These are phyloP conservation scores for Penaeus japonicus DNA, from an alignment of 1,140 invertebrate genomes.

Conservation along the genomic window DNA sequence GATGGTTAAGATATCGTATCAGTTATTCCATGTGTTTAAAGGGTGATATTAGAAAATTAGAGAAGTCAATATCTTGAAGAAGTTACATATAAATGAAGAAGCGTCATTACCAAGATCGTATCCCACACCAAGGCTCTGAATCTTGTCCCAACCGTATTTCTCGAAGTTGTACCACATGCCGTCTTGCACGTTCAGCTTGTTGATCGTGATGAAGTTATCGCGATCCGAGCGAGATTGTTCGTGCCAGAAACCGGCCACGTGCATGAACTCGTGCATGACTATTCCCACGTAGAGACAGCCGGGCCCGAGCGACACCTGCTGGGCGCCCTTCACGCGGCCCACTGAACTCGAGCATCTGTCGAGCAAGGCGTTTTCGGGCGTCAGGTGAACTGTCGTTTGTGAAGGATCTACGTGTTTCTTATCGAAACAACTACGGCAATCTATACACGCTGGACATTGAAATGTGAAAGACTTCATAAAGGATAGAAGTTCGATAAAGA, in stretches of 20 bases:
- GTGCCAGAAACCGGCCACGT: slow-evolving; percentile 64
- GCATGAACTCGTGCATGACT: slow-evolving; percentile 65
- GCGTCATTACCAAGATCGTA: slow-evolving; percentile 62
- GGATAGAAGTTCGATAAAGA: too few relatives aligned
- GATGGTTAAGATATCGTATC: too few relatives aligned
- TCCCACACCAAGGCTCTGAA: slow-evolving; percentile 64
- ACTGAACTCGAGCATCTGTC: slow-evolving; percentile 69
- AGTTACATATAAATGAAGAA: not conserved
- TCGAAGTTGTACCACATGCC: slow-evolving; percentile 64
- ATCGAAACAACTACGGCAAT: too few relatives aligned
- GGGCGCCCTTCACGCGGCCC: slow-evolving; percentile 66
- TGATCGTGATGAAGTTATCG: slow-evolving; percentile 65
- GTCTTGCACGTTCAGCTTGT: slow-evolving; percentile 74
- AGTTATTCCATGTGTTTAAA: too few relatives aligned
- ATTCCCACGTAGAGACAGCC: slow-evolving; percentile 74
- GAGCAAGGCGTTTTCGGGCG: not conserved
- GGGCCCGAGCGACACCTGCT: slow-evolving; percentile 68
- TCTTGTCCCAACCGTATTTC: slow-evolving; percentile 59
- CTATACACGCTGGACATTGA: too few relatives aligned
- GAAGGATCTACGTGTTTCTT: too few relatives aligned
- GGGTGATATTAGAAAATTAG: not conserved
- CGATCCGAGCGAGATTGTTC: slow-evolving; percentile 61
- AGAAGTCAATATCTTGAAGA: not conserved
- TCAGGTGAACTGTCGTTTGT: too few relatives aligned
- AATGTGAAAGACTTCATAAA: too few relatives aligned